Evolutionary conservation across 2,888 invertebrate genomes (phyloP).

Genomic region (Chironomus riparius): DNA sequence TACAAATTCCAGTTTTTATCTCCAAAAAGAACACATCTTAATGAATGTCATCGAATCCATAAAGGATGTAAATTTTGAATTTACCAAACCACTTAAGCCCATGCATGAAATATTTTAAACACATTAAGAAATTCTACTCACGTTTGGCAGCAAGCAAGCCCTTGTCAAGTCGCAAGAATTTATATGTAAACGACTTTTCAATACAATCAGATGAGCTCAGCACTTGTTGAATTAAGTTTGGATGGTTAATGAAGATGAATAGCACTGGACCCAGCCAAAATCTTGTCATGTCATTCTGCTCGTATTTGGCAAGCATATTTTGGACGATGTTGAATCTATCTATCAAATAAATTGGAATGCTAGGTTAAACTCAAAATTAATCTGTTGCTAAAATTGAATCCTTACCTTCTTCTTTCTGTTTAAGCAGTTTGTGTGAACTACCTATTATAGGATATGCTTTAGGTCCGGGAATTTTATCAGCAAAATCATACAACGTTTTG

Average conservation of each 20-base stretch:
- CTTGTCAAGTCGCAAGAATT: slow-evolving; percentile 17
- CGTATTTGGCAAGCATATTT: background rate
- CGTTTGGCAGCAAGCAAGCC: slow-evolving; percentile 10
- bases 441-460: slow-evolving; percentile 16
- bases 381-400: too few species aligned
- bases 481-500: slow-evolving; percentile 7
- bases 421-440: slow-evolving; percentile 7
- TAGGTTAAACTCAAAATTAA: too few species aligned
- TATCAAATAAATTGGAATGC: background rate
- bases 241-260: slow-evolving; percentile 20
- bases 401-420: slow-evolving; percentile 13
- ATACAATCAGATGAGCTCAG: background rate
- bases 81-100: too few species aligned
- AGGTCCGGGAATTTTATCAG: slow-evolving; percentile 19
- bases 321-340: background rate
- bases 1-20: too few species aligned
- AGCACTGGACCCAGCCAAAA: slow-evolving; percentile 17
- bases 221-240: slow-evolving; percentile 8
- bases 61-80: too few species aligned
- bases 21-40: too few species aligned
- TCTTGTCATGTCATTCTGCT: background rate
- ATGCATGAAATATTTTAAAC: background rate
- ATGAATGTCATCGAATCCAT: too few species aligned
- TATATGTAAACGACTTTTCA: slow-evolving; percentile 1
- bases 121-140: background rate